Conservation (phyloP, 2,113 vertebrate species). For the Jaculus jaculus region DNA sequence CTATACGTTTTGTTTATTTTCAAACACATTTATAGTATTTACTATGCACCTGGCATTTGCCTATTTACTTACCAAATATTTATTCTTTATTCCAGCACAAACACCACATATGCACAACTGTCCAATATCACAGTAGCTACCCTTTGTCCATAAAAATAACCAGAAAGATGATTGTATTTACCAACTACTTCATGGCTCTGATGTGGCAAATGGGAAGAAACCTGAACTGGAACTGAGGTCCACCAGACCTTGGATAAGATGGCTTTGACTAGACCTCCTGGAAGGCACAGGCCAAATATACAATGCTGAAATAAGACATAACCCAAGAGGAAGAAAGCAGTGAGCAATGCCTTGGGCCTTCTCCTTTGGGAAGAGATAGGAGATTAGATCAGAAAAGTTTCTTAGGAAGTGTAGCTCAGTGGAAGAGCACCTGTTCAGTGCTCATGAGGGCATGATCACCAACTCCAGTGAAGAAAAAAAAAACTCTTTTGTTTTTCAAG, state of each 20-base stretch:
- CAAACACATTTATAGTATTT: not conserved
- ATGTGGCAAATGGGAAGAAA: not conserved
- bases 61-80: conserved; percentile 23
- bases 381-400: not conserved
- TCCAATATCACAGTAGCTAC: not conserved
- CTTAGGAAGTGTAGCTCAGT: not conserved
- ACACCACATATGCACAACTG: not conserved
- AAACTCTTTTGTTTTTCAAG: not conserved
- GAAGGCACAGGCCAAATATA: not conserved
- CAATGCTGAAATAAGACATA: not conserved
- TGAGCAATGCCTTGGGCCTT: not conserved
- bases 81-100: conserved; percentile 8
- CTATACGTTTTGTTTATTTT: conserved; percentile 29
- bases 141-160: not conserved
- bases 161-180: not conserved
- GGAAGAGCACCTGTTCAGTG: not conserved
- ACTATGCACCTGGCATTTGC: not conserved
- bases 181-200: not conserved
- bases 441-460: not conserved
- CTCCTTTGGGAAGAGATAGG: conserved; percentile 10
- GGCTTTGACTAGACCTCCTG: not conserved
- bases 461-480: not conserved
- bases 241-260: not conserved
- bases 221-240: not conserved
- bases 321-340: not conserved